Evolutionary conservation across 1,140 invertebrate species (phyloP), one percentile per base, ranked within the genome.

Genomic region (Anastatus disparis): DNA sequence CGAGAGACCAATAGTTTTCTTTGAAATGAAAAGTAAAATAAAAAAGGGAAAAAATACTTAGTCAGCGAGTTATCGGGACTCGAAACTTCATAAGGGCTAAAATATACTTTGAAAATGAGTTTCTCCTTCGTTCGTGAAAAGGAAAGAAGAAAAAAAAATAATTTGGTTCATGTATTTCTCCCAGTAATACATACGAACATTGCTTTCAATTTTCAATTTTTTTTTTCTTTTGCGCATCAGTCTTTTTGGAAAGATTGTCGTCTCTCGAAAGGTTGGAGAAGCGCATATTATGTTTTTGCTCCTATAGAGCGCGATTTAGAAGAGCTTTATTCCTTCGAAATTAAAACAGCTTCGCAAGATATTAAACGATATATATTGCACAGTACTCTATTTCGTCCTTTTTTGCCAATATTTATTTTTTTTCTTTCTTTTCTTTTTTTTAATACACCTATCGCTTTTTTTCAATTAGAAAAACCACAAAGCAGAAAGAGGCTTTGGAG

Each of bases 41-140:
- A 35, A 35, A 35, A 35, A 35, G 10, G 31, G 4, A 10, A 58
- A 38, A 10, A 35, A 13, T 13, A 58, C 31, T 56, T 35, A 15
- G 35, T 58, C 55, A 24, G 31, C n/a, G 13, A 26, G 10, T 58
- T 58, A 58, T 58, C 55, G 35, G 53, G 10, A 58, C 9, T 24
- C 31, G 29, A 53, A n/a, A 4, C 31, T 35, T 44, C 40, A n/a
- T 44, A n/a, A 10, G 40, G 9, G 15, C 15, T 10, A 6, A 44
- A 3, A 44, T 44, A 44, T 44, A 44, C 15, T 9, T 44, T n/a
- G 10, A 4, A 35, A 6, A 35, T 35, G 4, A 35, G 31, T 6
- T n/a, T 35, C 31, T 44, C 10, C 3, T 17, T 44, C 42, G 15
- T 13, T 13, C 3, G 15, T 44, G 15, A 17, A 44, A 17, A 55